These are phyloP conservation scores for Urocolius indicus DNA, from an alignment of 2,113 vertebrate species.

Conservation along the genomic window DNA sequence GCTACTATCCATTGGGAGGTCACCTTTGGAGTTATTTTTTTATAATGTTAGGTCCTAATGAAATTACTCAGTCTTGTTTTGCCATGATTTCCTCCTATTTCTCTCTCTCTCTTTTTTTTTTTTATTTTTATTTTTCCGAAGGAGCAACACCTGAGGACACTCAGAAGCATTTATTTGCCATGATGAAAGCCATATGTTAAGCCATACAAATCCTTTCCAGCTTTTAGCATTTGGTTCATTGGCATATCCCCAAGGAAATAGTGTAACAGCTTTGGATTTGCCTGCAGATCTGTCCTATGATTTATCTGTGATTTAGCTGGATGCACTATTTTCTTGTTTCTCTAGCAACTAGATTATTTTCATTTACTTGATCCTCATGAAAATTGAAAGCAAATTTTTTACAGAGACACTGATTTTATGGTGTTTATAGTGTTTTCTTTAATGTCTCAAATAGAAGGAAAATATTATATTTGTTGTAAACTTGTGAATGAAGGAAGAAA, in stretches of 20 bases:
- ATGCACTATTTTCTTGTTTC: neutral
- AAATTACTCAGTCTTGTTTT: neutral
- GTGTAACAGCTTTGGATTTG: neutral
- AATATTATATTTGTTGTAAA: neutral
- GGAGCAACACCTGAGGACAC: neutral
- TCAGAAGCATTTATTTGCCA: neutral
- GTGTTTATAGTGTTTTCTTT: neutral
- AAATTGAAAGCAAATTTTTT: neutral
- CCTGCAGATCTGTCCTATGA: neutral
- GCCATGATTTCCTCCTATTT: neutral
- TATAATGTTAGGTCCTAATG: neutral
- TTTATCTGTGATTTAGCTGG: neutral
- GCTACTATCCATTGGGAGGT: neutral
- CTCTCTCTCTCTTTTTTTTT: no score
- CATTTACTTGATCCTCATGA: neutral
- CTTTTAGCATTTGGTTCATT: constrained; percentile 11
- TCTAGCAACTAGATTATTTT: neutral
- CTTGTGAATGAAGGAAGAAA: neutral
- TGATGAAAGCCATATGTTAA: constrained; percentile 23
- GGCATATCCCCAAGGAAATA: neutral
- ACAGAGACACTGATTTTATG: neutral
- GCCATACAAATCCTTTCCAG: constrained; percentile 20
- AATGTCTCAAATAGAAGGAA: neutral
- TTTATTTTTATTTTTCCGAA: neutral
- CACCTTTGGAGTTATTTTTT: constrained; percentile 16